A percentile compares a stretch with the other conserved stretches of the same genome.
Evolutionary conservation across 2,113 vertebrate species (phyloP).

Genomic region (Tragelaphus strepsiceros): DNA sequence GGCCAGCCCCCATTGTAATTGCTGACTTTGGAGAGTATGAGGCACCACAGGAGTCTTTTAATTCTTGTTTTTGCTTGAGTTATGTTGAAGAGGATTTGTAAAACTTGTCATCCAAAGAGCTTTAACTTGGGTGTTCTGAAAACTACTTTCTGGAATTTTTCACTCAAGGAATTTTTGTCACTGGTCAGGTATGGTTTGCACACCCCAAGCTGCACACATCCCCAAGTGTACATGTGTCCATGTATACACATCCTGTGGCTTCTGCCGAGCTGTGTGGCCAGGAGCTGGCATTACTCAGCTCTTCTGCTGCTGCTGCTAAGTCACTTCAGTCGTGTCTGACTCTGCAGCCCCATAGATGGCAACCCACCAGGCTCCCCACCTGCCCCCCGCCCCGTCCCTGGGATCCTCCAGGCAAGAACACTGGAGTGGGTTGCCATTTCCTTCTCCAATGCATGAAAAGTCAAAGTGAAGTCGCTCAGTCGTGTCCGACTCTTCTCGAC

Average conservation of each 20-base stretch:
- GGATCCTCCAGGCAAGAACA: too few relatives aligned
- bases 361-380: too few relatives aligned
- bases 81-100: constrained; percentile 7
- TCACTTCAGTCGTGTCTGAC: too few relatives aligned
- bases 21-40: neutral
- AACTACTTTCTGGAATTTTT: neutral
- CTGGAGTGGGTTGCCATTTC: too few relatives aligned
- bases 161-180: neutral
- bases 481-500: too few relatives aligned
- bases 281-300: neutral
- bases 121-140: neutral
- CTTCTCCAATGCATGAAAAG: too few relatives aligned
- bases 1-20: neutral
- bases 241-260: neutral
- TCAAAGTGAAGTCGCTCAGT: too few relatives aligned
- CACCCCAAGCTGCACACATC: neutral
- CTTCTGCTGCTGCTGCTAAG: too few relatives aligned
- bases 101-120: neutral
- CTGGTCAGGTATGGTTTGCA: neutral
- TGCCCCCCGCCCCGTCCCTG: too few relatives aligned
- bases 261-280: neutral
- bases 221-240: neutral
- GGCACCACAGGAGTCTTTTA: neutral
- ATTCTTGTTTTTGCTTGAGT: neutral
- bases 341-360: too few relatives aligned